phyloP scores from a whole-genome alignment of 2,797 vertebrate species.

The Coregonus suidteri region DNA sequence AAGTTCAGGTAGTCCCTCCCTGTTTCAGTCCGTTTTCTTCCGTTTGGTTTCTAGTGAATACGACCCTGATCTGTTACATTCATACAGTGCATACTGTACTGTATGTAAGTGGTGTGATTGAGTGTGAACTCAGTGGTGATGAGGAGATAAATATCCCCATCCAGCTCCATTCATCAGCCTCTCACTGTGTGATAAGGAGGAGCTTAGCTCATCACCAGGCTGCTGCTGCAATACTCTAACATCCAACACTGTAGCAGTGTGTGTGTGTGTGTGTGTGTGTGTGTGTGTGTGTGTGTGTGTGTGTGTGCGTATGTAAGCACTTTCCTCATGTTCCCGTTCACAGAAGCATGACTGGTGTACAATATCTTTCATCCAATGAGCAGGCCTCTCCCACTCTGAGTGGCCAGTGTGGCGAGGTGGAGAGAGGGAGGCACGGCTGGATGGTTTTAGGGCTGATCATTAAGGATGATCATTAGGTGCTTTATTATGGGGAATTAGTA shows the following conservation, averaged over 20 bases:
- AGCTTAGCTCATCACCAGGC: neutral
- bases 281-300: neutral
- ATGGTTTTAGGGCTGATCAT: conserved; percentile 57
- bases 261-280: neutral
- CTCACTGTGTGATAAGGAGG: conserved; percentile 12
- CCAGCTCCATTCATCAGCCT: conserved; percentile 39
- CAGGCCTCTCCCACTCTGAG: conserved; percentile 27
- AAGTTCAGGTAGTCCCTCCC: too few species aligned
- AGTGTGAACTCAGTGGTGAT: conserved; percentile 16
- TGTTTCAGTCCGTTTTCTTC: too few species aligned
- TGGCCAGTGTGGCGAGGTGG: conserved; percentile 42
- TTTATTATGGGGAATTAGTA: conserved; percentile 62
- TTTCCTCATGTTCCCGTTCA: conserved; percentile 52
- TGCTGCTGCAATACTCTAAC: neutral
- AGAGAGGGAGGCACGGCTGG: conserved; percentile 56
- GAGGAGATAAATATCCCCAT: conserved; percentile 35
- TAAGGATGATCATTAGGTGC: conserved; percentile 73
- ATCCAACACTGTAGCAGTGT: neutral
- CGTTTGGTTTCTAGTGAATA: too few species aligned
- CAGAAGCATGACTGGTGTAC: conserved; percentile 57
- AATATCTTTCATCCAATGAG: conserved; percentile 60
- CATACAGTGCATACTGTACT: neutral
- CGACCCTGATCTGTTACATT: neutral
- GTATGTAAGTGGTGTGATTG: neutral
- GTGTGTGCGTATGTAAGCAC: conserved; percentile 39